A percentile compares a stretch with the other conserved stretches of the same genome.
phyloP scores from a whole-genome alignment of 2,797 vertebrate genomes.

The Anomalospiza imberbis region DNA sequence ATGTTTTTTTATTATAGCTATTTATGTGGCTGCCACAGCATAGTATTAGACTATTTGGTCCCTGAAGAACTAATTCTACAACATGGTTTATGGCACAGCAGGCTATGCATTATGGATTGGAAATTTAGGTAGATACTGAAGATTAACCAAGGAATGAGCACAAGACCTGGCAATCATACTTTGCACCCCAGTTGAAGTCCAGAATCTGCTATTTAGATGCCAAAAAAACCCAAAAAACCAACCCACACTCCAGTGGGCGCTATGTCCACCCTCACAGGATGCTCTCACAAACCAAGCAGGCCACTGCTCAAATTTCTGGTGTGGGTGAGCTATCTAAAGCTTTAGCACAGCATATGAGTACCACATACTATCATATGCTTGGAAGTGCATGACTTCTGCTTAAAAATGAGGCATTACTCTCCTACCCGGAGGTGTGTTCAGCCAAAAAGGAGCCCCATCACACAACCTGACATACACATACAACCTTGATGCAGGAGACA shows the following conservation, averaged over 20 bases:
- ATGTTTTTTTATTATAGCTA: neutral
- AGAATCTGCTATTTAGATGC: neutral
- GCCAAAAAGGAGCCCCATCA: neutral
- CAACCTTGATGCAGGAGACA: too few species aligned
- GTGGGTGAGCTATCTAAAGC: neutral
- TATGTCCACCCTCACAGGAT: neutral
- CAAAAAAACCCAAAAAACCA: neutral
- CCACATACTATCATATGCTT: neutral
- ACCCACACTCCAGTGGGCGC: neutral
- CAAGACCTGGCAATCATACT: neutral
- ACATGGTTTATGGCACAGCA: neutral
- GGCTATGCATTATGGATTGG: neutral
- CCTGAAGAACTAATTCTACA: neutral
- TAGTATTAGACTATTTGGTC: neutral
- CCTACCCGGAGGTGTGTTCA: neutral
- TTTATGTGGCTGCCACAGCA: neutral
- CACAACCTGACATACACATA: neutral
- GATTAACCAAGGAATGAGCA: neutral
- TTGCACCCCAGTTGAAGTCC: neutral
- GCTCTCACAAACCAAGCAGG: neutral
- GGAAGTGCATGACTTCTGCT: neutral
- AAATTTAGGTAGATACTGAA: neutral
- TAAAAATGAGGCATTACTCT: neutral
- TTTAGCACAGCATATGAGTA: neutral
- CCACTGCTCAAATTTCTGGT: neutral